A percentile compares a stretch with the other conserved stretches of the same genome.
Evolutionary conservation across 2,113 vertebrate species (phyloP).

Genomic region (Diphyllodes magnificus): DNA sequence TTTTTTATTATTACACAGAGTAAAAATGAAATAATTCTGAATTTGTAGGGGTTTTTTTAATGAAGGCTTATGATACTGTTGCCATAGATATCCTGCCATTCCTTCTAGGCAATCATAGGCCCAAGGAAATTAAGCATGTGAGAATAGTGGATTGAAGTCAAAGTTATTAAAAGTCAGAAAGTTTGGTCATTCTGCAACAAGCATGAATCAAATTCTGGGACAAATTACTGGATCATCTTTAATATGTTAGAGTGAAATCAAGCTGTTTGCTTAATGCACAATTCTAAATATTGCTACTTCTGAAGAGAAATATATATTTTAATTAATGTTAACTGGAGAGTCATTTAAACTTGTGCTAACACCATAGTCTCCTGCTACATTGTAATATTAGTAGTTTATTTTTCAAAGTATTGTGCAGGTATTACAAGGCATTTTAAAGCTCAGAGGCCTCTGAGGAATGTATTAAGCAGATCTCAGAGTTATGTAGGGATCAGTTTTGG

Average conservation of each 20-base stretch:
- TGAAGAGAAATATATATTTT: background rate
- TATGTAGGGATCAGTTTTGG: background rate
- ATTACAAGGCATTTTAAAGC: slow-evolving; percentile 1
- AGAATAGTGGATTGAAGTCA: slow-evolving; percentile 49
- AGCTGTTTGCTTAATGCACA: background rate
- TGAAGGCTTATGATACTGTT: background rate
- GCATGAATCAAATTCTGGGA: background rate
- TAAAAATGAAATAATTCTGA: slow-evolving; percentile 1
- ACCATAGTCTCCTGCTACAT: background rate
- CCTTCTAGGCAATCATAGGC: slow-evolving; percentile 22
- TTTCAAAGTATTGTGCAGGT: background rate
- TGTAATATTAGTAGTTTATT: background rate
- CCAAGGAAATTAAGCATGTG: slow-evolving; percentile 54
- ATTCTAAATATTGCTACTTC: background rate
- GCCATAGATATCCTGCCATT: slow-evolving; percentile 8
- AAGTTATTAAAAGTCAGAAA: slow-evolving; percentile 77
- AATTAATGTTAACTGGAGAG: background rate
- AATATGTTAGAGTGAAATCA: background rate
- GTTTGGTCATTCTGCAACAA: slow-evolving; percentile 58
- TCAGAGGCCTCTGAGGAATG: background rate
- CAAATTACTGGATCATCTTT: background rate
- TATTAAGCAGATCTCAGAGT: background rate
- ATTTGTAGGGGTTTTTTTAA: background rate
- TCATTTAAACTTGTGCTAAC: background rate
- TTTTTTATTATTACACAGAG: background rate